Base-by-base conservation (phyloP, 2,113 vertebrate species). In the Ammospiza nelsoni region DNA sequence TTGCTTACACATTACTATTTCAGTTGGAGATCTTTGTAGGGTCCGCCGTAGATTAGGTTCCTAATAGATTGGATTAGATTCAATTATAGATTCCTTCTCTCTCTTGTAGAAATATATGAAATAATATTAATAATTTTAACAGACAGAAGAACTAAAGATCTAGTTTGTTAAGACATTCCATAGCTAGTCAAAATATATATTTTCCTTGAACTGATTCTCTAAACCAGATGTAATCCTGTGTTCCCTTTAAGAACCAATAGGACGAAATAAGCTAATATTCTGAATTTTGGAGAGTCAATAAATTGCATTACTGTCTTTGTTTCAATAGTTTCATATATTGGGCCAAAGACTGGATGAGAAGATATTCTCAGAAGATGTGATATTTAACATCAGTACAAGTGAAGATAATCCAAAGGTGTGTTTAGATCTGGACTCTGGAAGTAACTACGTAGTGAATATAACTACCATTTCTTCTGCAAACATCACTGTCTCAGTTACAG, bases 381-480 rank as follows among this genome's bases (percentile, higher is more conserved):
- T 79, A 81, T 97, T 91, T 84, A 96, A 97, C 66, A 80, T 99
- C 83, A 98, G 92, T n/a, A 98, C 98, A 25, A 97, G 85, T 61
- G 97, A 97, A 39, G 94, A 97, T n/a, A 85, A 92, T 87, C 97
- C 98, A n/a, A 90, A 97, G 16, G 55, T 99, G 63, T 99, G 99
- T 92, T 97, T 99, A 84, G 97, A 98, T 78, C 97, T 99, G 91
- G 95, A 95, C 37, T 98, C 98, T 9, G 98, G 98, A 48, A 98
- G 99, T 92, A 98, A 98, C 98, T 99, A 99, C 94, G 94, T 97
- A 62, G 97, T 99, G 94, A 98, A 98, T 52, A 80, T 99, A 82
- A 98, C 95, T 65, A 98, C 98, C 28, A 18, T 94, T 76, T 98
- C 98, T 46, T 97, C 97, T 28, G 46, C 73, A 84, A 87, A 92